Evolutionary conservation across 2,113 vertebrate species (phyloP).

Genomic region (Charina bottae): DNA sequence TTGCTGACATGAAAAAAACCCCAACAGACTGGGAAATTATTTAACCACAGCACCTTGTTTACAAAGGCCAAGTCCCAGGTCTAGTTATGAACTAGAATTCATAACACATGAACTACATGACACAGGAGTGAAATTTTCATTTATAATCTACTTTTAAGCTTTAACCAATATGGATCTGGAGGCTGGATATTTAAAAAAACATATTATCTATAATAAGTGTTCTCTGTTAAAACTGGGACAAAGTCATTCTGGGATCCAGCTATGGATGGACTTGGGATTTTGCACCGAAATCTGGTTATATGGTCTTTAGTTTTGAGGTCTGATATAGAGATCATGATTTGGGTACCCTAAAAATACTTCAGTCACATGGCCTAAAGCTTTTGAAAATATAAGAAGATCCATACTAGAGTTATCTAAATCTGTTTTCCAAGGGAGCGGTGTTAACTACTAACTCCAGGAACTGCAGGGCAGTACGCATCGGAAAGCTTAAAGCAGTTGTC

Average conservation of each 20-base stretch:
- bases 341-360: neutral
- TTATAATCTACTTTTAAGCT: constrained; percentile 10
- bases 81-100: constrained; percentile 77
- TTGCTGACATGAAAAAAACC: constrained; percentile 57
- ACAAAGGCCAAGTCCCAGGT: constrained; percentile 72
- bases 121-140: neutral
- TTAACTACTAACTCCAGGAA: neutral
- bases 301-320: neutral
- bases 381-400: neutral
- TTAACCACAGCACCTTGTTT: constrained; percentile 65
- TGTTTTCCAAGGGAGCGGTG: neutral
- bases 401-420: neutral
- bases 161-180: constrained; percentile 4
- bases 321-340: neutral
- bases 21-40: constrained; percentile 51
- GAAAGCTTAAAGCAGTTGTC: neutral
- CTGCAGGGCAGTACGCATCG: neutral
- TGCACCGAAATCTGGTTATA: neutral
- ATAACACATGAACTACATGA: constrained; percentile 67
- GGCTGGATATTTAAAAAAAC: constrained; percentile 26
- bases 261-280: neutral
- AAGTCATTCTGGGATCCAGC: neutral
- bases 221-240: neutral
- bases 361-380: neutral
- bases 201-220: neutral